Conservation (phyloP, 2,113 vertebrate genomes). For the Nerophis ophidion region DNA sequence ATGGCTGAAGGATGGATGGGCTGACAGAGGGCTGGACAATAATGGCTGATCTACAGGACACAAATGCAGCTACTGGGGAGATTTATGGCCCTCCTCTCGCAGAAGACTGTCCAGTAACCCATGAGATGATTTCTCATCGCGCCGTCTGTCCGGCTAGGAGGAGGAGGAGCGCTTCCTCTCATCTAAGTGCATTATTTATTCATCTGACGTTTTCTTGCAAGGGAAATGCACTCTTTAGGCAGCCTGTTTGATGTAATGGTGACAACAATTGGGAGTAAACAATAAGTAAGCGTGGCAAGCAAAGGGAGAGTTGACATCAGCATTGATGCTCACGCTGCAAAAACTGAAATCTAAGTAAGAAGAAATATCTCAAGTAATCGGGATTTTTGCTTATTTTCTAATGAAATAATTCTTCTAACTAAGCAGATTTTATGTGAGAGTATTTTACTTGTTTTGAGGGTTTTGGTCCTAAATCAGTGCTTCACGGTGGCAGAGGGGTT, state of each 20-base stretch:
- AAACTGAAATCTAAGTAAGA: too few species aligned
- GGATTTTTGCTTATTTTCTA: too few species aligned
- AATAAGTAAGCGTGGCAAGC: constrained; percentile 4
- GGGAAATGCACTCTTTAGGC: constrained; percentile 58
- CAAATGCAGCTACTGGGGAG: constrained; percentile 88
- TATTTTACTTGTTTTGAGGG: too few species aligned
- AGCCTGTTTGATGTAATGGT: constrained; percentile 29
- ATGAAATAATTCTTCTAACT: too few species aligned
- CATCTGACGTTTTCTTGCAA: constrained; percentile 89
- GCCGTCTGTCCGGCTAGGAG: constrained; percentile 6
- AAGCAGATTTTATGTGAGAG: too few species aligned
- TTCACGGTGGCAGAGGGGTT: too few species aligned
- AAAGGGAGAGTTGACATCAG: constrained; percentile 18
- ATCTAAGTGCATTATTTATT: constrained; percentile 86
- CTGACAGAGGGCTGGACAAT: constrained; percentile 95
- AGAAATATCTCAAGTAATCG: too few species aligned
- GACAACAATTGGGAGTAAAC: constrained; percentile 22
- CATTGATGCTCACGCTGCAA: constrained; percentile 55
- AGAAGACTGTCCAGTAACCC: constrained; percentile 86
- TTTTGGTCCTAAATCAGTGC: too few species aligned
- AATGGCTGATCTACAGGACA: constrained; percentile 98
- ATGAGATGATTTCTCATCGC: constrained; percentile 88
- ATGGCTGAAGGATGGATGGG: constrained; percentile 94
- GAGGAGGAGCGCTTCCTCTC: constrained; percentile 38
- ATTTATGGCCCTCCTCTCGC: constrained; percentile 83